These are phyloP conservation scores for Leuciscus idus DNA, from an alignment of 2,113 vertebrate species.

Conservation along the genomic window DNA sequence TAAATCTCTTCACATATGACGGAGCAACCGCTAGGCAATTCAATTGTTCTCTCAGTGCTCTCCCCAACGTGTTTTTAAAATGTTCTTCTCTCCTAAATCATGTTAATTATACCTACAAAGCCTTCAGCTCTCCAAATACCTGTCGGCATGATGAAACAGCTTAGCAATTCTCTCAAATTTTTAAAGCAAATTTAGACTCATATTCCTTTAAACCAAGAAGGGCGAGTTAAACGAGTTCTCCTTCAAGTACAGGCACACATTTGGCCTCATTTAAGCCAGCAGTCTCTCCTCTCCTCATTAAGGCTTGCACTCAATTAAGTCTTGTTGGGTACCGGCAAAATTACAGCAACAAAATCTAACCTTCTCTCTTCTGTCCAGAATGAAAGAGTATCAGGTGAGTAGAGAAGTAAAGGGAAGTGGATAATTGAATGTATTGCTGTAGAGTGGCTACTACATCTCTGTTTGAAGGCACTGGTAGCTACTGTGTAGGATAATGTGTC, in stretches of 20 bases:
- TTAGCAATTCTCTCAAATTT: slow-evolving; percentile 24
- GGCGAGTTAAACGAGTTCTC: neutral
- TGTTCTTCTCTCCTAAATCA: slow-evolving; percentile 22
- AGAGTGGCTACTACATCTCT: neutral
- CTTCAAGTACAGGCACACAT: slow-evolving; percentile 7
- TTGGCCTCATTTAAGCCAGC: neutral
- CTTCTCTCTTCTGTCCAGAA: no score
- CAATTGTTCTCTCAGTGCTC: neutral
- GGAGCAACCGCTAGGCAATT: neutral
- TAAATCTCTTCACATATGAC: neutral
- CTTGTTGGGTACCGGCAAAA: neutral
- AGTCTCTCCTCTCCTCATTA: slow-evolving; percentile 22
- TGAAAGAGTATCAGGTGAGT: neutral
- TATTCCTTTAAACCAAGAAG: slow-evolving; percentile 25
- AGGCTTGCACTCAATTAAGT: neutral
- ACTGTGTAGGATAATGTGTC: neutral
- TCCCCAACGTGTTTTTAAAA: slow-evolving; percentile 19
- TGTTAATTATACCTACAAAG: slow-evolving; percentile 18
- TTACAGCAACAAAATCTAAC: neutral
- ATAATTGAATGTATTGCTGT: neutral
- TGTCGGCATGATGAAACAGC: slow-evolving; percentile 38
- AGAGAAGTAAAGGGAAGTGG: neutral
- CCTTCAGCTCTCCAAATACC: slow-evolving; percentile 19
- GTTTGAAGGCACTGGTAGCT: neutral
- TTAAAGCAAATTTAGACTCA: slow-evolving; percentile 41